Evolutionary conservation across 2,113 vertebrate species (phyloP).

Genomic region (Zosterops pallidus): DNA sequence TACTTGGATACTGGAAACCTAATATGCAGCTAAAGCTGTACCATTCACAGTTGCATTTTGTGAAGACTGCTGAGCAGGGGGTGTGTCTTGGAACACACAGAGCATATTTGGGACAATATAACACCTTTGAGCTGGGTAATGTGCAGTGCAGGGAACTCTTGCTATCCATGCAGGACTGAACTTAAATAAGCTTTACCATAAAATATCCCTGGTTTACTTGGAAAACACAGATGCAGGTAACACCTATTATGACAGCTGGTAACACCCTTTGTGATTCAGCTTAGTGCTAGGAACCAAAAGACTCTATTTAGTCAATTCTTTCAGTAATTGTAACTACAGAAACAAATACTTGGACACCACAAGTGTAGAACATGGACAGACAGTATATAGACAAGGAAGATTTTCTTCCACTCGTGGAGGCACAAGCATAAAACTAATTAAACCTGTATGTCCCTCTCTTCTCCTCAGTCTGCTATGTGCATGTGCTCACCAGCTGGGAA

Average conservation of each 20-base stretch:
- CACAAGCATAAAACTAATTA: not conserved
- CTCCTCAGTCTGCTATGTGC: not conserved
- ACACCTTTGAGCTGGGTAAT: not conserved
- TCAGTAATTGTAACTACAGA: not conserved
- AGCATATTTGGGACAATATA: not conserved
- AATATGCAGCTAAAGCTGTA: not conserved
- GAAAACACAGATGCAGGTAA: not conserved
- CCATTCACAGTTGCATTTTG: not conserved
- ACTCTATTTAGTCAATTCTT: not conserved
- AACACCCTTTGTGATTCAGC: not conserved
- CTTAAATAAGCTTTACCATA: not conserved
- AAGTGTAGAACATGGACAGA: not conserved
- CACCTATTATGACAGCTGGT: not conserved
- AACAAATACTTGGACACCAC: not conserved
- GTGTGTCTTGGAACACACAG: not conserved
- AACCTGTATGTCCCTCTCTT: not conserved
- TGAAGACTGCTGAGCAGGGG: not conserved
- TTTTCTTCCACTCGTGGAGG: not conserved
- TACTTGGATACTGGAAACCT: slow-evolving; percentile 20
- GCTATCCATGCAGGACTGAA: not conserved
- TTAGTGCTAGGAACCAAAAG: not conserved
- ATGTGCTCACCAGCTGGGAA: not conserved
- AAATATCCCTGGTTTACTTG: not conserved
- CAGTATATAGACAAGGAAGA: not conserved
- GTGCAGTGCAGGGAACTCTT: not conserved